Evolutionary conservation across 2,113 vertebrate genomes (phyloP).

Genomic region (Syrrhaptes paradoxus): DNA sequence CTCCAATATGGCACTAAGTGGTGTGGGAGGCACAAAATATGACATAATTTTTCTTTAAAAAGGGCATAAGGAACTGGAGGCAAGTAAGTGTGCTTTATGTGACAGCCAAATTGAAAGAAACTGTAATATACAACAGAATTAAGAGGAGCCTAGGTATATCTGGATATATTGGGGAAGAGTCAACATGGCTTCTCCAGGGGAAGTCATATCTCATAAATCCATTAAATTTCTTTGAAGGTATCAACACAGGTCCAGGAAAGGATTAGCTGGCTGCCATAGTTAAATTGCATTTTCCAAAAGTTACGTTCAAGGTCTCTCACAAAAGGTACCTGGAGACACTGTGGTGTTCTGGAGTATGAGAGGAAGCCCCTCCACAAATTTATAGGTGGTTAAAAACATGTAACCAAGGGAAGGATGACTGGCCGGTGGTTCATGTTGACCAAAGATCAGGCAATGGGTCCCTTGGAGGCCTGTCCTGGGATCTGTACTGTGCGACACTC

Average conservation of each 20-base stretch:
- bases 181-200: neutral
- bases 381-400: neutral
- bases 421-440: neutral
- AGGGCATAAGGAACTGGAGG: neutral
- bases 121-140: neutral
- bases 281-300: neutral
- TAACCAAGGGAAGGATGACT: neutral
- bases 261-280: neutral
- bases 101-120: neutral
- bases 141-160: neutral
- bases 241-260: neutral
- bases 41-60: neutral
- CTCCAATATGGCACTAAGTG: neutral
- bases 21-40: neutral
- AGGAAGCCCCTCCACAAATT: neutral
- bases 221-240: neutral
- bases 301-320: neutral
- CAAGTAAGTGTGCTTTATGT: neutral
- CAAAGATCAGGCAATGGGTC: accelerated
- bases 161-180: neutral
- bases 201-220: neutral
- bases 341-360: neutral
- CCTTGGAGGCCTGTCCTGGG: neutral
- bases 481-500: neutral
- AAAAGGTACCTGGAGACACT: neutral